phyloP scores from a whole-genome alignment of 2,113 vertebrate genomes.

The Progne subis region DNA sequence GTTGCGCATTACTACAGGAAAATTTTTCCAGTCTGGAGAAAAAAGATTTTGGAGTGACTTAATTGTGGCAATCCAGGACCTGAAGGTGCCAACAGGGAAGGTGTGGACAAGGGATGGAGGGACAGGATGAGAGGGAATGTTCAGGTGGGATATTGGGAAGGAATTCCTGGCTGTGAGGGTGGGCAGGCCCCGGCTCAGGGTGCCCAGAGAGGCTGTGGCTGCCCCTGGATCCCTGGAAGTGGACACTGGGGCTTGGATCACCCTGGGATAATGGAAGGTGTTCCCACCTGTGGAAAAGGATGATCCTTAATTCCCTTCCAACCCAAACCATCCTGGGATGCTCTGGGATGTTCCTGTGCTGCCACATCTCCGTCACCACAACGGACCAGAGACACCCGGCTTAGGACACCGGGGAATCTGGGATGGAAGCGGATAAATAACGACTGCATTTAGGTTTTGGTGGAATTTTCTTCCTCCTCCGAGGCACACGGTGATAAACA shows the following conservation, averaged over 20 bases:
- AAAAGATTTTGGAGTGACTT: background rate
- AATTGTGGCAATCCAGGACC: background rate
- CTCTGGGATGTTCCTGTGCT: accelerated
- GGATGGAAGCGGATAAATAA: background rate
- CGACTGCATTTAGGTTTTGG: background rate
- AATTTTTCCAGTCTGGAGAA: too few species aligned
- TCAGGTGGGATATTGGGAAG: background rate
- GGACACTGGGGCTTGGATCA: background rate
- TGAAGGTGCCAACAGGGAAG: background rate
- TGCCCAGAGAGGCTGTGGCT: background rate
- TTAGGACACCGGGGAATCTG: too few species aligned
- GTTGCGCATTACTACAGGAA: too few species aligned
- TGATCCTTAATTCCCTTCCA: background rate
- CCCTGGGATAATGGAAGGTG: accelerated
- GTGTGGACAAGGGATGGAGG: background rate
- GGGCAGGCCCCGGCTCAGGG: accelerated
- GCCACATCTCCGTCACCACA: background rate
- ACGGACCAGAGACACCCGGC: background rate
- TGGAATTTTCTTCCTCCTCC: background rate
- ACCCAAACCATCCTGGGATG: background rate
- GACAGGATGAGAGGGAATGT: too few species aligned
- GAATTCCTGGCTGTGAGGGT: background rate
- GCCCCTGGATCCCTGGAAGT: background rate
- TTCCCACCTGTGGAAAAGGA: background rate
- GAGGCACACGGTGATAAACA: background rate